Conservation (phyloP, 2,113 vertebrate species). For the Oreochromis aureus region DNA sequence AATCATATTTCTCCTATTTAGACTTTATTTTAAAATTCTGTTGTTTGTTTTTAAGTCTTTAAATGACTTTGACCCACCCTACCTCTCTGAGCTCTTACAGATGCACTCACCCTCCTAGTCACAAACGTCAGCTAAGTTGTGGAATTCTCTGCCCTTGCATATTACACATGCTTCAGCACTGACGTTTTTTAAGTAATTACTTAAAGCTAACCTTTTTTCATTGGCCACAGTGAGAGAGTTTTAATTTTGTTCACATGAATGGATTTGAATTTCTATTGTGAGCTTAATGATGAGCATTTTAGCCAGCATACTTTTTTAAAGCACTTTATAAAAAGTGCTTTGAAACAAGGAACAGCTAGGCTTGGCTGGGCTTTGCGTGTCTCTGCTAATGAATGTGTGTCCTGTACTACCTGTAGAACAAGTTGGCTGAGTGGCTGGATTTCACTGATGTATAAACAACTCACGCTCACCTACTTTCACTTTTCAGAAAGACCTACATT, state of each 20-base stretch:
- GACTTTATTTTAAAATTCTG: no score
- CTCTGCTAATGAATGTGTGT: not conserved
- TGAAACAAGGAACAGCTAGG: accelerated
- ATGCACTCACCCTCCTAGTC: no score
- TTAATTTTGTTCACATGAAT: accelerated
- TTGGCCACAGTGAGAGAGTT: not conserved
- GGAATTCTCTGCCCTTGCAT: not conserved
- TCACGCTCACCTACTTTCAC: not conserved
- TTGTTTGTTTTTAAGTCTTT: no score
- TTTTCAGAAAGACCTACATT: accelerated
- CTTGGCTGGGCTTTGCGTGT: not conserved
- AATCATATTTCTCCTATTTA: no score
- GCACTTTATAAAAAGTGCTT: not conserved
- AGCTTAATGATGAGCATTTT: not conserved
- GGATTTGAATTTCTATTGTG: not conserved
- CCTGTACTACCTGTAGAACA: not conserved
- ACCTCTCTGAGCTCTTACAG: no score
- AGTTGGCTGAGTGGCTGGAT: not conserved
- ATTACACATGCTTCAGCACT: not conserved
- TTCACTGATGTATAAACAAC: accelerated
- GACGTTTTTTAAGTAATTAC: not conserved
- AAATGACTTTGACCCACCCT: no score
- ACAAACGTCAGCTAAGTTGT: no score
- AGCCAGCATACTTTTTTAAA: not conserved
- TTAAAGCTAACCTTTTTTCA: not conserved